phyloP scores from a whole-genome alignment of 1,140 invertebrate species.

The Dendroctonus valens region DNA sequence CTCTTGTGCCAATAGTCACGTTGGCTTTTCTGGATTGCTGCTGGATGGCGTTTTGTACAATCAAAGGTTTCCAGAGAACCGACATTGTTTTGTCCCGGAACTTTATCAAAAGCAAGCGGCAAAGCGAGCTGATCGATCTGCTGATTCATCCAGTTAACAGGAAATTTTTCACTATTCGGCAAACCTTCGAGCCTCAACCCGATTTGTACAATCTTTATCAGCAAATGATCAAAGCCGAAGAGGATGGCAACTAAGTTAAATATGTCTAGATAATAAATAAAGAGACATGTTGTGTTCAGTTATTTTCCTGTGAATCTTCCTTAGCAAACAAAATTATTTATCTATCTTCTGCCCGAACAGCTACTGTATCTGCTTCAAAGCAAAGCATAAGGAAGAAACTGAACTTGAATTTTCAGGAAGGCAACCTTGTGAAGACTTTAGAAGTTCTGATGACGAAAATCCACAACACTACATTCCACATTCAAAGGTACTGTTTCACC shows the following conservation, averaged over 20 bases:
- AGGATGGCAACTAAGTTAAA: not conserved
- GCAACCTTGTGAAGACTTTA: conserved; percentile 33
- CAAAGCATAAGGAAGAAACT: no score
- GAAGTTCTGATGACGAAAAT: conserved; percentile 42
- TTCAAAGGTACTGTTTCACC: conserved; percentile 35
- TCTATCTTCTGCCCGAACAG: no score
- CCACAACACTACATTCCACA: conserved; percentile 39
- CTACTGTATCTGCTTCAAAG: no score
- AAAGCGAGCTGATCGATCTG: conserved; percentile 29
- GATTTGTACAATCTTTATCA: conserved; percentile 6
- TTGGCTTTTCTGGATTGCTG: conserved; percentile 7
- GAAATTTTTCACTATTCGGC: conserved; percentile 24
- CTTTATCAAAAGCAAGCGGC: conserved; percentile 18
- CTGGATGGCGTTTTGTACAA: conserved; percentile 29
- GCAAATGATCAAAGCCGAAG: conserved; percentile 9
- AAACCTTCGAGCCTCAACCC: conserved; percentile 7
- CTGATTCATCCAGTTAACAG: conserved; percentile 35
- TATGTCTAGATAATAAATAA: no score
- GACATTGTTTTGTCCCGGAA: conserved; percentile 16
- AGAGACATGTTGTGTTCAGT: no score
- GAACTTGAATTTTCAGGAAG: not conserved
- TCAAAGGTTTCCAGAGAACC: conserved; percentile 17
- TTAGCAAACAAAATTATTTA: no score
- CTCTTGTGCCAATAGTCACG: conserved; percentile 9
- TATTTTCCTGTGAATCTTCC: no score